phyloP scores from a whole-genome alignment of 64 coral and sea anemone genomes.

The Montipora efflorescens region DNA sequence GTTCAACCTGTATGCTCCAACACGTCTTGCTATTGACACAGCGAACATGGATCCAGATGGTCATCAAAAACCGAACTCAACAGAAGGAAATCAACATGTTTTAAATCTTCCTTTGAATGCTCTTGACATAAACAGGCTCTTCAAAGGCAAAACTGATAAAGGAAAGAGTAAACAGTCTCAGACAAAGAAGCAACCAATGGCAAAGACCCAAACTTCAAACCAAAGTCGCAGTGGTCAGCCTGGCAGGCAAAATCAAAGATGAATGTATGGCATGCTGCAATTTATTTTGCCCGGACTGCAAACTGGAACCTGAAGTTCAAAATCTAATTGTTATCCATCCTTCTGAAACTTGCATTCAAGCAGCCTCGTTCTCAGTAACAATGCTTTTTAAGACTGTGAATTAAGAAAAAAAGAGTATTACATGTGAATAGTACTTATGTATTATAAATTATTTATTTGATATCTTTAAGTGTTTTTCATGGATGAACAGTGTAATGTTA shows the following conservation, averaged over 20 bases:
- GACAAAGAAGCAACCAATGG: slow-evolving; percentile 83
- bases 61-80: not conserved
- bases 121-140: slow-evolving; percentile 86
- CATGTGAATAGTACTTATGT: no score
- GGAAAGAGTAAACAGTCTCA: slow-evolving; percentile 70
- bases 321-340: no score
- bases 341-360: no score
- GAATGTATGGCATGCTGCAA: not conserved
- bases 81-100: slow-evolving; percentile 40
- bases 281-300: no score
- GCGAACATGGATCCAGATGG: slow-evolving; percentile 31
- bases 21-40: slow-evolving; percentile 81
- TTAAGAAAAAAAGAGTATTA: no score
- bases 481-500: no score
- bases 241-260: slow-evolving; percentile 25
- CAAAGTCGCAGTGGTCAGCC: slow-evolving; percentile 18
- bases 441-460: no score
- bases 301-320: no score
- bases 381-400: no score
- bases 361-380: no score
- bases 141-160: slow-evolving; percentile 90
- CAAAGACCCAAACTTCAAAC: slow-evolving; percentile 56
- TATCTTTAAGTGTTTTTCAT: no score
- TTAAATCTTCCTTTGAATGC: slow-evolving; percentile 72
- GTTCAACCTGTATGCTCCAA: slow-evolving; percentile 98